Evolutionary conservation across 2,797 vertebrate species (phyloP).

Genomic region (Malacoraja senta): DNA sequence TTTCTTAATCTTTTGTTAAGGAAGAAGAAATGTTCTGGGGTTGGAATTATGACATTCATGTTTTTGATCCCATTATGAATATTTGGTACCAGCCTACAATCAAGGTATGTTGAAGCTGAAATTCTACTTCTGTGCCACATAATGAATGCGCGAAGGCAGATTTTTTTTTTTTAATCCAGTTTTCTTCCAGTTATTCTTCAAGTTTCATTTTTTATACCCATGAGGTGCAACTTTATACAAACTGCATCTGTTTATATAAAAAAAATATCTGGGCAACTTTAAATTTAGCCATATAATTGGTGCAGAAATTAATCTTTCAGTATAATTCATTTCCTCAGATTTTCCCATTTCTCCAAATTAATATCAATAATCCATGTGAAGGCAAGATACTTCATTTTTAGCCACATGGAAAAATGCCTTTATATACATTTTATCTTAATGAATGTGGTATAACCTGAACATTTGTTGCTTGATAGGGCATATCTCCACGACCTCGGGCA

Average conservation of each 20-base stretch:
- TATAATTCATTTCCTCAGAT: not conserved
- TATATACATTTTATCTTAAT: not conserved
- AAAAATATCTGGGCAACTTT: too few relatives aligned
- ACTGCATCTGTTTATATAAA: not conserved
- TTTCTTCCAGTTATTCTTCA: not conserved
- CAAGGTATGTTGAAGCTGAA: conserved; percentile 56
- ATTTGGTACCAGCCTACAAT: conserved; percentile 75
- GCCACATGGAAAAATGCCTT: conserved; percentile 17
- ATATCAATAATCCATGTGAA: too few relatives aligned
- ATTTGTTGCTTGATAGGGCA: conserved; percentile 59
- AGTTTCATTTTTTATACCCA: not conserved
- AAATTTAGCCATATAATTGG: too few relatives aligned
- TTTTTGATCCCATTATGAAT: conserved; percentile 72
- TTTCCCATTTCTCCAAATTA: not conserved
- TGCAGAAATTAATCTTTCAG: not conserved
- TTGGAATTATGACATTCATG: conserved; percentile 88
- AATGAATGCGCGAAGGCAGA: not conserved
- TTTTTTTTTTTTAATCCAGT: not conserved
- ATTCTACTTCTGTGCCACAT: not conserved
- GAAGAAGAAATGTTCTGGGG: conserved; percentile 82
- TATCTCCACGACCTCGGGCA: conserved; percentile 77
- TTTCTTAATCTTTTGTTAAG: conserved; percentile 51
- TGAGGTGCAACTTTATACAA: not conserved
- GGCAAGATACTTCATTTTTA: conserved; percentile 18
- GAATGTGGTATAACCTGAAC: not conserved